Evolutionary conservation across 2,888 invertebrate species (phyloP).

Genomic region (Trilocha varians): DNA sequence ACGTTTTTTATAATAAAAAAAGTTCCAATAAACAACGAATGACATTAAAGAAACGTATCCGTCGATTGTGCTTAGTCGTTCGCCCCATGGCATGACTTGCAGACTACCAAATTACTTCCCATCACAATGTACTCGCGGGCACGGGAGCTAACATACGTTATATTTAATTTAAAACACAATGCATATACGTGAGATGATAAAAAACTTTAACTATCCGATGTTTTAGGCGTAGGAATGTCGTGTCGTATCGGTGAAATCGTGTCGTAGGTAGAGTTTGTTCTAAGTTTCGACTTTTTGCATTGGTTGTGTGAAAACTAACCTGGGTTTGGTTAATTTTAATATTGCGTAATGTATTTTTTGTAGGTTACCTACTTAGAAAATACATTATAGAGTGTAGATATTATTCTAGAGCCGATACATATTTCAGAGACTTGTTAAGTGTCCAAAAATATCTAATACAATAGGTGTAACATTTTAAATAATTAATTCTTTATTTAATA

Average conservation of each 20-base stretch:
- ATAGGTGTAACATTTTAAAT: not conserved
- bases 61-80: constrained; percentile 28
- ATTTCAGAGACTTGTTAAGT: no score
- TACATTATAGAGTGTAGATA: no score
- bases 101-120: constrained; percentile 53
- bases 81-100: constrained; percentile 52
- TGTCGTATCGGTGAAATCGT: not conserved
- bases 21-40: constrained; percentile 28
- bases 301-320: no score
- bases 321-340: no score
- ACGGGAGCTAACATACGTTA: constrained; percentile 45
- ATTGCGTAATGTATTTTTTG: no score
- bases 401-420: no score
- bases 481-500: no score
- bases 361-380: no score
- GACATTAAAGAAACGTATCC: constrained; percentile 35
- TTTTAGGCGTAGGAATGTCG: not conserved
- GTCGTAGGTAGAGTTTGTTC: no score
- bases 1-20: constrained; percentile 26
- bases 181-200: constrained; percentile 32
- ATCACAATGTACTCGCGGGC: constrained; percentile 41
- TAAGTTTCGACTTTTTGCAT: no score
- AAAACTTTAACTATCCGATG: constrained; percentile 27
- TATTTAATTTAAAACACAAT: constrained; percentile 69
- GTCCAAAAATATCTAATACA: not conserved